Evolutionary conservation across 2,888 invertebrate species (phyloP), one percentile per base, ranked within the genome.

Genomic region (Machimus atricapillus): DNA sequence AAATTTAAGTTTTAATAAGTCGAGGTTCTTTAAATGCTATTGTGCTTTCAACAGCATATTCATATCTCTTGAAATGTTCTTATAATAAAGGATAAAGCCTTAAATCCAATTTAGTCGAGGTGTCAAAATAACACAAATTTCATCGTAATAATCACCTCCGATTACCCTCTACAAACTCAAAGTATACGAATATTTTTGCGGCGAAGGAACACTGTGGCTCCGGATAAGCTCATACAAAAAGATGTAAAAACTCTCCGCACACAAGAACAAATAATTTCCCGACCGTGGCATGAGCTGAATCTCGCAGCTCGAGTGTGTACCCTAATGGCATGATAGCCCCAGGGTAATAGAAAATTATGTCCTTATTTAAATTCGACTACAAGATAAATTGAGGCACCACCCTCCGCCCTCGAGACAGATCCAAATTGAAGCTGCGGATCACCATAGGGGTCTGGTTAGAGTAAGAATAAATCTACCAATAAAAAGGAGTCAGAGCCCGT

Each of bases 271-370:
- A 56, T 82, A 82, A 82, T 58, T 81, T 82, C 58, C 1, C n/a
- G 12, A 37, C 82, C 58, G 76, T 19, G 58, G 31, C 58, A 37
- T 12, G 19, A 37, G 66, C 14, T 66, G 66, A 37, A 82, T 5
- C 58, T 37, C 82, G 40, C 34, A 58, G n/a, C 58, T 37, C 52
- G 58, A 14, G 82, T 58, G 31, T 82, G 66, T 66, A 74, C 73
- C 73, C 43, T 74, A 85, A 76, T 77, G 77, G 52, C 77, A 19
- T 40, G 27, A 73, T 86, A 87, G 86, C 88, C 86, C 78, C 34
- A 66, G 88, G 88, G 87, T 88, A 88, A 89, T 89, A 87, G 89
- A 89, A 89, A 89, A 89, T 89, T 89, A 88, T 89, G 87, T 88
- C 88, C 88, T 87, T 89, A 89, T 89, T 89, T 87, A 89, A 89